Base-by-base conservation (phyloP, 2,797 vertebrate species). In the Neomorphus geoffroyi region DNA sequence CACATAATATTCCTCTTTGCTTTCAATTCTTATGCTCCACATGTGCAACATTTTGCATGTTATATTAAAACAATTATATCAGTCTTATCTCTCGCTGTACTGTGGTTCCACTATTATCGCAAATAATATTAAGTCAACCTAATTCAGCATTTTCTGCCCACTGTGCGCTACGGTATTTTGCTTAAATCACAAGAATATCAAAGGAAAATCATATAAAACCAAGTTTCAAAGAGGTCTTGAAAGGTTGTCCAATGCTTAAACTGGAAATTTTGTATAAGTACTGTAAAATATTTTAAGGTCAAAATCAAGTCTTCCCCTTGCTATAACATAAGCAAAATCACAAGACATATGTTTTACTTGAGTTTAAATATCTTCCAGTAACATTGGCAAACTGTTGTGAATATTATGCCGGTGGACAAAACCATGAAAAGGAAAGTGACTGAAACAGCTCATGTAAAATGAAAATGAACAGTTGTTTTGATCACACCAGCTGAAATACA, bases 41-140 rank as follows among this genome's bases (percentile, higher is more conserved):
- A 82, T 33, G 53, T 88, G 80, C 83, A 93, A 60, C 88, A 56
- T 90, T 96, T 94, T 93, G 50, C 50, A 8, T 90, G 33, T 94
- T 91, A 60, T 87, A 94, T 92, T 94, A 93, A 92, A 92, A 64
- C 86, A 95, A 73, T 94, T 91, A 67, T 70, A 86, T 88, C 64
- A 30, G 60, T 93, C 86, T 77, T 74, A 82, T 86, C 83, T 91
- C 58, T 45, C 0, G 0, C 71, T 92, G 13, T 65, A 54, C 56
- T 67, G 73, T 53, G 73, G 41, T 83, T 92, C 66, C 74, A 67
- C 45, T 86, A 3, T 90, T 87, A 88, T 67, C 71, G 61, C 75
- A 88, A 87, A 73, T 81, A 86, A 66, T 64, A 66, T 17, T 66
- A 86, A 96, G 74, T 88, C 85, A 86, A 58, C 65, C 28, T 45